Conservation (phyloP, 2,797 vertebrate species). For the Coregonus ussuriensis region DNA sequence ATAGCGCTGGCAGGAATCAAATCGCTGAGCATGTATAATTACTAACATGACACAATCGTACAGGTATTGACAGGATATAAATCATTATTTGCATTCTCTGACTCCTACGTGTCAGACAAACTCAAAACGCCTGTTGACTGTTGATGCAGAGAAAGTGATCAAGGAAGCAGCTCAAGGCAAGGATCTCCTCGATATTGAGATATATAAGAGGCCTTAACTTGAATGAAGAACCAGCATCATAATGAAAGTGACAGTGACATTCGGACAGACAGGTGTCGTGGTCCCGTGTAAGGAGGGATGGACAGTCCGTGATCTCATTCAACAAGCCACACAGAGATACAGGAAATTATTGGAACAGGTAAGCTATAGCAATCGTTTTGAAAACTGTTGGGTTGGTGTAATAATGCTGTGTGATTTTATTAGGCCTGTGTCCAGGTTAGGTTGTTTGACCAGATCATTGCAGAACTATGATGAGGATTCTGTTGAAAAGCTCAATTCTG, state of each 20-base stretch:
- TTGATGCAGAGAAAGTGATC: conserved; percentile 16
- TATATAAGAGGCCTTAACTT: conserved; percentile 20
- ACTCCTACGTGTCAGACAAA: neutral
- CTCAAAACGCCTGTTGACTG: conserved; percentile 32
- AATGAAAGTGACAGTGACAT: conserved; percentile 96
- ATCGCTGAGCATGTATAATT: neutral
- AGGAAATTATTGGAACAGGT: conserved; percentile 91
- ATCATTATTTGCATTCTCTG: neutral
- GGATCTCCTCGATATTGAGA: neutral
- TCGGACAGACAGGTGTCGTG: conserved; percentile 91
- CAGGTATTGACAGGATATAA: neutral
- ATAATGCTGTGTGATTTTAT: neutral
- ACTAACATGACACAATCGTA: neutral
- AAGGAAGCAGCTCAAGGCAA: conserved; percentile 2
- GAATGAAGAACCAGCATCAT: conserved; percentile 42
- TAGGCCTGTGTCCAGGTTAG: neutral
- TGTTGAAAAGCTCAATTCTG: neutral
- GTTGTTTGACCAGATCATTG: neutral
- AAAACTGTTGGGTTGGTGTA: neutral
- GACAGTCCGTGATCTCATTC: conserved; percentile 89
- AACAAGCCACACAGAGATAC: conserved; percentile 93
- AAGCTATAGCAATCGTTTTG: conserved; percentile 33
- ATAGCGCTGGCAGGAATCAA: neutral
- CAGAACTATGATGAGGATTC: neutral
- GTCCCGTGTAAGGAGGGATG: conserved; percentile 92